These are phyloP conservation scores for Desmophyllum pertusum DNA, from an alignment of 92 coral and sea anemone species.

Conservation along the genomic window DNA sequence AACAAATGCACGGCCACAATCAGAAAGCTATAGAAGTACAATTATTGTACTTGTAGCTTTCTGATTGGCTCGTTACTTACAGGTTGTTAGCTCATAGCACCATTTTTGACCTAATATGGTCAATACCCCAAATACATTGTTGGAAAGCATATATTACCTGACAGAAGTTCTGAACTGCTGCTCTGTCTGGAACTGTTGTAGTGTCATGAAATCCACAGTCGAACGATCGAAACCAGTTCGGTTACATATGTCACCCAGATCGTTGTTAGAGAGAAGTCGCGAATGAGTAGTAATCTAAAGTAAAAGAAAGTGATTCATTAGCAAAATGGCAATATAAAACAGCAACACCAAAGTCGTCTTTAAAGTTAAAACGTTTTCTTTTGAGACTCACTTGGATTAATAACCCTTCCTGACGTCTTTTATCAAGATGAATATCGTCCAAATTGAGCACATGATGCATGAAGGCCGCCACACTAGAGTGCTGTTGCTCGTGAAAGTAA, in stretches of 20 bases:
- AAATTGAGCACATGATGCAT: conserved; percentile 30
- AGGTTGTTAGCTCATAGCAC: not conserved
- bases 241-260: conserved; percentile 46
- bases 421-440: conserved; percentile 12
- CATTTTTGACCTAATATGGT: not conserved
- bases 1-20: too few species aligned
- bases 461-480: conserved; percentile 70
- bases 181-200: conserved; percentile 73
- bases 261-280: conserved; percentile 66
- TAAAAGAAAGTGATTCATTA: not conserved
- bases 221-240: conserved; percentile 55
- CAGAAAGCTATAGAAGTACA: too few species aligned
- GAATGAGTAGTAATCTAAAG: conserved; percentile 87
- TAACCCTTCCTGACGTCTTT: conserved; percentile 52
- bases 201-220: conserved; percentile 52
- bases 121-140: too few species aligned
- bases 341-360: not conserved
- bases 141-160: conserved; percentile 25
- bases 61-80: not conserved
- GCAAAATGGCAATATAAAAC: not conserved
- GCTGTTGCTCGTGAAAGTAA: conserved; percentile 75
- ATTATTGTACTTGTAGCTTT: too few species aligned
- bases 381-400: conserved; percentile 50
- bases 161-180: conserved; percentile 65
- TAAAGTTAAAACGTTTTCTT: not conserved